These are phyloP conservation scores for Diachrysia chrysitis DNA, from an alignment of 2,888 invertebrate species.

Conservation along the genomic window DNA sequence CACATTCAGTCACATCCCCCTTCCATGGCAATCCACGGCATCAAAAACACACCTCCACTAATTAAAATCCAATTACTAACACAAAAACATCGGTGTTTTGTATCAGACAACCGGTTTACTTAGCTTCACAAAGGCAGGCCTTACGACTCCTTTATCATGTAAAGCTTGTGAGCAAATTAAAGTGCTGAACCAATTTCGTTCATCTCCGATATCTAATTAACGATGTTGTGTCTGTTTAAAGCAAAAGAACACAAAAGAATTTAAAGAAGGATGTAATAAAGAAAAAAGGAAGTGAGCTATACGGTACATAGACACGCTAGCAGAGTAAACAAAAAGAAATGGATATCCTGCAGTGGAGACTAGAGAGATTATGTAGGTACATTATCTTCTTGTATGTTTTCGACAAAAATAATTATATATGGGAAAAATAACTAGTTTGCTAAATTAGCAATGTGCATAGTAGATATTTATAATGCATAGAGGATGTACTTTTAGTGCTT, in stretches of 20 bases:
- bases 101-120: slow-evolving; percentile 44
- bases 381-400: neutral
- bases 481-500: no score
- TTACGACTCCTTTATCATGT: slow-evolving; percentile 55
- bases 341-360: neutral
- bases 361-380: neutral
- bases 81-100: slow-evolving; percentile 52
- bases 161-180: slow-evolving; percentile 55
- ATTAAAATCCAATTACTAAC: slow-evolving; percentile 53
- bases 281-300: neutral
- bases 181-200: slow-evolving; percentile 43
- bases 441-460: no score
- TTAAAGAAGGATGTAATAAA: neutral
- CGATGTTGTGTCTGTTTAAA: slow-evolving; percentile 26
- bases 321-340: neutral
- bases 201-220: slow-evolving; percentile 48
- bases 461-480: no score
- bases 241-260: slow-evolving; percentile 23
- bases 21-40: slow-evolving; percentile 6
- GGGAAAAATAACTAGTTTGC: no score
- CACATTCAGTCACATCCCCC: neutral
- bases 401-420: neutral
- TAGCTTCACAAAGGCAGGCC: slow-evolving; percentile 45
- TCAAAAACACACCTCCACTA: slow-evolving; percentile 43
- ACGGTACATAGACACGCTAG: neutral